These are phyloP conservation scores for Typhlichthys eigenmanni DNA, from an alignment of 2,797 vertebrate species.

Conservation along the genomic window DNA sequence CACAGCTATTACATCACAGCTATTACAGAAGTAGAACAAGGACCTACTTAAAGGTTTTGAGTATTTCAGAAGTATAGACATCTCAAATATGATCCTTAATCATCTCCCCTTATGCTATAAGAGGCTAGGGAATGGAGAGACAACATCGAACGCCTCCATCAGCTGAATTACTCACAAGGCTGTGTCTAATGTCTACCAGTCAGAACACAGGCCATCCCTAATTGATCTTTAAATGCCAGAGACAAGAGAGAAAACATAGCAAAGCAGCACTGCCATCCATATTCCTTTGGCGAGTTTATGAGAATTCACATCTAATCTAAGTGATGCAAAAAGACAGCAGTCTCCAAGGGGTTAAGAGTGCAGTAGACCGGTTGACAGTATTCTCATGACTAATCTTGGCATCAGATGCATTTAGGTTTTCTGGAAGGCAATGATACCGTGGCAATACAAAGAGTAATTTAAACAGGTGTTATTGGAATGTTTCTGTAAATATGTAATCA, in stretches of 20 bases:
- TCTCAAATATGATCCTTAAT: conserved; percentile 39
- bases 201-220: conserved; percentile 38
- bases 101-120: conserved; percentile 37
- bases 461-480: neutral
- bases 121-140: conserved; percentile 31
- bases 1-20: neutral
- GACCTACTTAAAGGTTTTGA: conserved; percentile 36
- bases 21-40: conserved; percentile 4
- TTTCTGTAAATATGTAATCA: no score
- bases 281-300: conserved; percentile 18
- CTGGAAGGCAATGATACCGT: conserved; percentile 22
- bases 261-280: conserved; percentile 35
- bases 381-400: conserved; percentile 15
- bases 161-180: conserved; percentile 62
- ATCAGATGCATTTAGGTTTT: conserved; percentile 34
- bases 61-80: conserved; percentile 37
- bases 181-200: conserved; percentile 43
- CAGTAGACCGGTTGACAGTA: conserved; percentile 15
- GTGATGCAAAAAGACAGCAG: conserved; percentile 12
- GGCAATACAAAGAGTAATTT: conserved; percentile 15
- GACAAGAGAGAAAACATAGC: conserved; percentile 13
- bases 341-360: conserved; percentile 25
- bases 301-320: conserved; percentile 26
- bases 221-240: conserved; percentile 56
- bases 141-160: conserved; percentile 48